These are phyloP conservation scores for Cepaea hortensis DNA, from an alignment of 2,888 invertebrate species.

Conservation along the genomic window DNA sequence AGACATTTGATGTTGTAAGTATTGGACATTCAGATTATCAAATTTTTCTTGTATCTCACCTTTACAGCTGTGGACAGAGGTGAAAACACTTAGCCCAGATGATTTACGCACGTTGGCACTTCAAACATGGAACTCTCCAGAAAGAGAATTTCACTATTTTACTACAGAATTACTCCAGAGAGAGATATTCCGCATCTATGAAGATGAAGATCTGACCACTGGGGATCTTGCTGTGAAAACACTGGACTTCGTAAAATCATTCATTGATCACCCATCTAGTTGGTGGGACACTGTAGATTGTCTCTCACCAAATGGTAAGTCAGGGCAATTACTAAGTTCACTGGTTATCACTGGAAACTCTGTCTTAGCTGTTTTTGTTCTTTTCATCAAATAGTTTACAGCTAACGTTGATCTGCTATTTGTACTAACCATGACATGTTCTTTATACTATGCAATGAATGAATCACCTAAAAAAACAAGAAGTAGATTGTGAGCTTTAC, in stretches of 20 bases:
- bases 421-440: too few relatives aligned
- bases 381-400: neutral
- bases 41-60: too few relatives aligned
- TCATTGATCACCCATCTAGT: conserved; percentile 49
- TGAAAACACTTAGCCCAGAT: conserved; percentile 28
- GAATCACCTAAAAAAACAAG: too few relatives aligned
- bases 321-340: neutral
- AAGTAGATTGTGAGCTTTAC: too few relatives aligned
- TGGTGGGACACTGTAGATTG: conserved; percentile 61
- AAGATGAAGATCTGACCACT: conserved; percentile 8
- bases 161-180: conserved; percentile 47
- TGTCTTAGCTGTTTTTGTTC: neutral
- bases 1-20: too few relatives aligned
- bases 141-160: conserved; percentile 55
- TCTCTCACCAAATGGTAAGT: conserved; percentile 46
- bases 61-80: conserved; percentile 47
- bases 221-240: conserved; percentile 12
- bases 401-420: too few relatives aligned
- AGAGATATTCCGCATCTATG: conserved; percentile 35
- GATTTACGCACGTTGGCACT: conserved; percentile 41
- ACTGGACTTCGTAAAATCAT: conserved; percentile 32
- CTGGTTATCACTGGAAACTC: neutral
- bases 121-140: conserved; percentile 51
- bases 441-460: too few relatives aligned
- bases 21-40: too few relatives aligned